Evolutionary conservation across 2,888 invertebrate species (phyloP).

Genomic region (Dysmachus trigonus): DNA sequence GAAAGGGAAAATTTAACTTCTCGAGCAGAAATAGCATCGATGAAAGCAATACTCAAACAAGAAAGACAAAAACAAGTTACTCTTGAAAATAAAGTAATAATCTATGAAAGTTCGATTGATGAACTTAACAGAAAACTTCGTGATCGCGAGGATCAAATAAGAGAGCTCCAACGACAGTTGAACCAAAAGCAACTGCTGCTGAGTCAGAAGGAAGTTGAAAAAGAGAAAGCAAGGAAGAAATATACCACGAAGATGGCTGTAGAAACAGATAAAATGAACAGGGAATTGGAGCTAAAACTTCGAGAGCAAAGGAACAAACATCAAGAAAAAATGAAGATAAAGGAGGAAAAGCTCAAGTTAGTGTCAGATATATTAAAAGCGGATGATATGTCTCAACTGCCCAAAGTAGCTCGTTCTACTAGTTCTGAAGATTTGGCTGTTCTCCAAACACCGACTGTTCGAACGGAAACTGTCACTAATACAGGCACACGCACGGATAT

Average conservation of each 20-base stretch:
- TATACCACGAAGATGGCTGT: slow-evolving; percentile 72
- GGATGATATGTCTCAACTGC: slow-evolving; percentile 58
- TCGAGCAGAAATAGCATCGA: slow-evolving; percentile 73
- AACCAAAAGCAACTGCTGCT: slow-evolving; percentile 73
- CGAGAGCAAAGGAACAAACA: slow-evolving; percentile 69
- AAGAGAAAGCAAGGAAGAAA: slow-evolving; percentile 73
- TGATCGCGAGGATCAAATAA: slow-evolving; percentile 72
- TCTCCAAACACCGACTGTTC: background rate
- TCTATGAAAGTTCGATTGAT: slow-evolving; percentile 72
- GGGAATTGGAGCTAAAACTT: slow-evolving; percentile 73
- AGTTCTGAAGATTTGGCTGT: slow-evolving; percentile 58
- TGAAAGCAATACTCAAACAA: slow-evolving; percentile 73
- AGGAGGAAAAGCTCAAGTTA: slow-evolving; percentile 70
- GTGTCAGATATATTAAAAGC: slow-evolving; percentile 70
- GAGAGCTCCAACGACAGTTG: slow-evolving; percentile 70
- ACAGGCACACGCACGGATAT: background rate
- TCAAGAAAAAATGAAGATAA: slow-evolving; percentile 68
- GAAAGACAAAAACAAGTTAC: slow-evolving; percentile 74
- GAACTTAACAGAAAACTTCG: slow-evolving; percentile 71
- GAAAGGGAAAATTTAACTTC: slow-evolving; percentile 76
- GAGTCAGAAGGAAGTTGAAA: slow-evolving; percentile 72
- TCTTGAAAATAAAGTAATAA: slow-evolving; percentile 73
- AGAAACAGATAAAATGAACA: slow-evolving; percentile 78
- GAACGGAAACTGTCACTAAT: background rate
- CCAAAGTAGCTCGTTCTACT: slow-evolving; percentile 56